phyloP scores from a whole-genome alignment of 2,113 vertebrate genomes.

The Cyanistes caeruleus region DNA sequence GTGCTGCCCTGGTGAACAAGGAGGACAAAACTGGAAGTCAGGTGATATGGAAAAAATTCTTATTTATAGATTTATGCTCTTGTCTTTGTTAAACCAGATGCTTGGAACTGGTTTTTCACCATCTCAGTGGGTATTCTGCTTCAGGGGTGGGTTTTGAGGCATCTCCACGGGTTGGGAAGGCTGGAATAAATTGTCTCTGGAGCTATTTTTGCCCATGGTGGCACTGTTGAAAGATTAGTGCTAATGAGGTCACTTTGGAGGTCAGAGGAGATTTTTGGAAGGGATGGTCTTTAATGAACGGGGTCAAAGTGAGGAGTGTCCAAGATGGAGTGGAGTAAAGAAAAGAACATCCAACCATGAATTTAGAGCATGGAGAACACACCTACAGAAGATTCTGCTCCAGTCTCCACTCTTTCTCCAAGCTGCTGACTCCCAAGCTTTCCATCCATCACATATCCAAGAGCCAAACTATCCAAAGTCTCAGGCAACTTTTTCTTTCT shows the following conservation, averaged over 20 bases:
- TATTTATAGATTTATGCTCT: background rate
- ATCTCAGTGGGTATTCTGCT: background rate
- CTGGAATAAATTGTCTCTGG: background rate
- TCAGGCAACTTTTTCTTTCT: background rate
- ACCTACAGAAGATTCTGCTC: background rate
- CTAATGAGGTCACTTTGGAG: background rate
- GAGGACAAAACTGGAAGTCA: background rate
- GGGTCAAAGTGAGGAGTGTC: background rate
- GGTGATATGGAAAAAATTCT: background rate
- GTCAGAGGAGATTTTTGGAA: background rate
- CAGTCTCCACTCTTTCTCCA: background rate
- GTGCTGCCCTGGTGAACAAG: background rate
- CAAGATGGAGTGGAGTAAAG: background rate
- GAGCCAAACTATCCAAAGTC: fast-evolving
- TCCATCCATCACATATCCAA: background rate
- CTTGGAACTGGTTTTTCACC: background rate
- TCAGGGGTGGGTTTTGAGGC: background rate
- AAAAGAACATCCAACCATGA: background rate
- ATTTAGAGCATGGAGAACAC: background rate
- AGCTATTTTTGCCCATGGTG: background rate
- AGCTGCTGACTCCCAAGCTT: background rate
- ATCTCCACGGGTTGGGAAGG: background rate
- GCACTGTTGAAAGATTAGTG: background rate
- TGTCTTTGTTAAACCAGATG: background rate
- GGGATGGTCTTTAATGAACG: background rate